These are phyloP conservation scores for Diarsia rubi DNA, from an alignment of 2,888 invertebrate species.

Conservation along the genomic window DNA sequence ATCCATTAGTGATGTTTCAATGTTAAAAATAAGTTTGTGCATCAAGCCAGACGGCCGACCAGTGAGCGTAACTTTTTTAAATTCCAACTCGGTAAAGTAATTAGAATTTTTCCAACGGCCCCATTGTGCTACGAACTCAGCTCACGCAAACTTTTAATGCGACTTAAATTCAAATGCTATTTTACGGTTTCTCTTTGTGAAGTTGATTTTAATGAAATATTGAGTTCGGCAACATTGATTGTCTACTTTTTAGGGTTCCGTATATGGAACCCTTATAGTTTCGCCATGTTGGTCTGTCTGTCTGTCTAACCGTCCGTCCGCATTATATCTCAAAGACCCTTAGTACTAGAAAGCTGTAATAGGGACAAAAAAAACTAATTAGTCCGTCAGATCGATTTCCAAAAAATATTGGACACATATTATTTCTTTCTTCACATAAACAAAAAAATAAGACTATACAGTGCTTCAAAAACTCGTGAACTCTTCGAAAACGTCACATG, in stretches of 20 bases:
- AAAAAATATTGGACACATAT: too few species aligned
- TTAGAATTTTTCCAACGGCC: conserved; percentile 89
- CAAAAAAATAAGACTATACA: too few species aligned
- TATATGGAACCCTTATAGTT: too few species aligned
- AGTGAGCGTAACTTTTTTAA: conserved; percentile 84
- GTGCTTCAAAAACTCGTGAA: too few species aligned
- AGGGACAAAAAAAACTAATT: too few species aligned
- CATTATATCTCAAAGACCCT: too few species aligned
- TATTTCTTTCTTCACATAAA: too few species aligned
- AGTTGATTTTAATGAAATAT: conserved; percentile 84
- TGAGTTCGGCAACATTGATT: conserved; percentile 71
- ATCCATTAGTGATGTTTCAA: conserved; percentile 53
- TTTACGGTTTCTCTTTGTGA: conserved; percentile 85
- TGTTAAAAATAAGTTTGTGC: conserved; percentile 73
- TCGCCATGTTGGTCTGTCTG: too few species aligned
- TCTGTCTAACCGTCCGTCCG: too few species aligned
- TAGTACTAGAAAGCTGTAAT: too few species aligned
- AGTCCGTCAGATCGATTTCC: too few species aligned
- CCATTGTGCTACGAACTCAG: conserved; percentile 87
- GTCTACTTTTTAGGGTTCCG: conserved; percentile 61
- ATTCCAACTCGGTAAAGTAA: conserved; percentile 88
- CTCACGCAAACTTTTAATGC: conserved; percentile 89
- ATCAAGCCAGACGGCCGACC: conserved; percentile 72
- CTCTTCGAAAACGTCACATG: too few species aligned
- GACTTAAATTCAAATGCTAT: conserved; percentile 89